Evolutionary conservation across 2,113 vertebrate genomes (phyloP).

Genomic region (Noctilio leporinus): DNA sequence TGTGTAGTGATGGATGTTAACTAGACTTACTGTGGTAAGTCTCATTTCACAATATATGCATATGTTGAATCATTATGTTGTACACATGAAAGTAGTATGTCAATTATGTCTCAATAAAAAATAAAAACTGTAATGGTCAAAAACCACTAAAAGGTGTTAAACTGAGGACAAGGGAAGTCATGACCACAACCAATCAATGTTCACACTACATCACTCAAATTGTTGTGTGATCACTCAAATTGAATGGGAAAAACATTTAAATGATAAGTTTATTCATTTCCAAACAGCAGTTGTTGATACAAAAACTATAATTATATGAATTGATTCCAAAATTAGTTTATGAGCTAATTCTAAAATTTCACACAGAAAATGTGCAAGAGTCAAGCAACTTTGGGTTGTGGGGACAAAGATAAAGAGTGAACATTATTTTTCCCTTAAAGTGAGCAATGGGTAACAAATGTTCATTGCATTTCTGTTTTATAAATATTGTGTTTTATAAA

Average conservation of each 20-base stretch:
- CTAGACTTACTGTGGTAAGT: no score
- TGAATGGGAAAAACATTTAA: background rate
- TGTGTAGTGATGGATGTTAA: no score
- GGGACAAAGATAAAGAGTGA: background rate
- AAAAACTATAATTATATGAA: background rate
- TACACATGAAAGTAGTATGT: no score
- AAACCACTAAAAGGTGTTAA: background rate
- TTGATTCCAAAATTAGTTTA: background rate
- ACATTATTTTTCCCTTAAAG: background rate
- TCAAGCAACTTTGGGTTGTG: background rate
- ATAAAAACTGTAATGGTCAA: background rate
- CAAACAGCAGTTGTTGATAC: background rate
- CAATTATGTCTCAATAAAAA: background rate
- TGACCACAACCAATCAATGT: background rate
- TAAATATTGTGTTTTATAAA: slow-evolving; percentile 10
- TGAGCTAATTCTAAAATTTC: background rate
- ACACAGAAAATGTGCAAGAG: background rate
- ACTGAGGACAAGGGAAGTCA: background rate
- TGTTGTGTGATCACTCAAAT: no score
- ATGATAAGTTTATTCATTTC: background rate
- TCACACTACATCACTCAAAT: background rate
- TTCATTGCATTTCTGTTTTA: background rate
- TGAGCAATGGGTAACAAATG: background rate
- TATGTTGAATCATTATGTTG: no score
- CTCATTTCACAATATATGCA: no score